These are phyloP conservation scores for Athene noctua DNA, from an alignment of 2,113 vertebrate species.

Conservation along the genomic window DNA sequence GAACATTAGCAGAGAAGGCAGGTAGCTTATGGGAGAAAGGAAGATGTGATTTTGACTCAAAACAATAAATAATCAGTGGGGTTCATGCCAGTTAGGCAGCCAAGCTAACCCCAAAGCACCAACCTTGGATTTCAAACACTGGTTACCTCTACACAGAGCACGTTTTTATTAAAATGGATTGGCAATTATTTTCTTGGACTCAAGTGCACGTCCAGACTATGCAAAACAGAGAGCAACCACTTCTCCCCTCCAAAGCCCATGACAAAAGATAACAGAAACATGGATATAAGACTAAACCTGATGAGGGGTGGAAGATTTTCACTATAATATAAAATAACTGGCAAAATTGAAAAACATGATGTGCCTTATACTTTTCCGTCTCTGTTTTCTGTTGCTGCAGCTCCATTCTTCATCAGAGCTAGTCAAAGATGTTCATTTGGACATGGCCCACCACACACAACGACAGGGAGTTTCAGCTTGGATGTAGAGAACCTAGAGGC, in stretches of 20 bases:
- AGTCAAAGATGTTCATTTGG: background rate
- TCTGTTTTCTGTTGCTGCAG: background rate
- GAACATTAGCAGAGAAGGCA: background rate
- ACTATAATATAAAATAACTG: background rate
- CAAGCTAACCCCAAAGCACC: background rate
- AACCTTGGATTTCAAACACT: background rate
- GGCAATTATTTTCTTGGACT: background rate
- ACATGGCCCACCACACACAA: background rate
- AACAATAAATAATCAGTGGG: background rate
- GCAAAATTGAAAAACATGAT: background rate
- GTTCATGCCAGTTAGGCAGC: background rate
- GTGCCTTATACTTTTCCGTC: background rate
- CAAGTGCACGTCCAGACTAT: background rate
- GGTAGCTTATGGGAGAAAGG: background rate
- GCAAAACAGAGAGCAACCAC: background rate
- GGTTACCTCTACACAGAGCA: background rate
- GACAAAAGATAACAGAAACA: background rate
- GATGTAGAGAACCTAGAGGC: background rate
- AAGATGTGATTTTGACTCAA: background rate
- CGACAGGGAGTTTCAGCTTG: background rate
- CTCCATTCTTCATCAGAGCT: background rate
- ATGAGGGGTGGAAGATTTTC: background rate
- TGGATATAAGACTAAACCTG: background rate
- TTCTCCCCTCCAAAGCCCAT: background rate
- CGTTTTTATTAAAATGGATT: background rate